Base-by-base conservation (phyloP, 2,888 invertebrate species). In the Drosophila kambysellisi region DNA sequence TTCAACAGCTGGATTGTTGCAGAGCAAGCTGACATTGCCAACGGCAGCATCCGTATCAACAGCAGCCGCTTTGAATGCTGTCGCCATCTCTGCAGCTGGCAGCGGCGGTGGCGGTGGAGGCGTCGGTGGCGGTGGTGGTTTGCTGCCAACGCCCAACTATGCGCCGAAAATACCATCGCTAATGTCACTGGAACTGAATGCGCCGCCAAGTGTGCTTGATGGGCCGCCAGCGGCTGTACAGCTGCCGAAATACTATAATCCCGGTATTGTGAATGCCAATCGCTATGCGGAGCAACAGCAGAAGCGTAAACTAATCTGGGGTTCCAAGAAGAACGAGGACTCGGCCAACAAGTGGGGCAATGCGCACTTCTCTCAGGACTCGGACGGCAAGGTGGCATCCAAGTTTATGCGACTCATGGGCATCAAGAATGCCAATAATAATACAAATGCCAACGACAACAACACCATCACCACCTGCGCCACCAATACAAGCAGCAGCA, bases 331-430 rank as follows among this genome's bases (percentile, higher is more conserved):
- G 71, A 93, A 94, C 50, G 94, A 94, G 46, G 92, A 92, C 39
- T 90, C 91, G 37, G 90, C 92, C 35, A 89, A 91, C 50, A 95
- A 96, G 74, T 98, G 98, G 98, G 96, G 96, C 82, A 96, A 76
- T 70, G 96, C 98, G 0, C 96, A 96, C 33, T 98, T 99, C 93
- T 96, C 97, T 0, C 97, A 98, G 92, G 98, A 99, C 93, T 95
- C 96, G 30, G 98, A 98, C 93, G 98, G 98, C 74, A 97, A 96
- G 93, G 97, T 98, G 86, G 97, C 97, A 0, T 97, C 97, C 68
- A 99, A 99, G 94, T 99, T 99, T 93, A 97, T 98, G 94, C 95
- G 99, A 76, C 94, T 99, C 54, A 99, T 99, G 99, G 99, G 99
- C 57, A 98, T 99, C 76, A 91, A 91, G 72, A 85, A 79, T 59